Conservation (phyloP, 2,113 vertebrate species). For the Thermophis baileyi region DNA sequence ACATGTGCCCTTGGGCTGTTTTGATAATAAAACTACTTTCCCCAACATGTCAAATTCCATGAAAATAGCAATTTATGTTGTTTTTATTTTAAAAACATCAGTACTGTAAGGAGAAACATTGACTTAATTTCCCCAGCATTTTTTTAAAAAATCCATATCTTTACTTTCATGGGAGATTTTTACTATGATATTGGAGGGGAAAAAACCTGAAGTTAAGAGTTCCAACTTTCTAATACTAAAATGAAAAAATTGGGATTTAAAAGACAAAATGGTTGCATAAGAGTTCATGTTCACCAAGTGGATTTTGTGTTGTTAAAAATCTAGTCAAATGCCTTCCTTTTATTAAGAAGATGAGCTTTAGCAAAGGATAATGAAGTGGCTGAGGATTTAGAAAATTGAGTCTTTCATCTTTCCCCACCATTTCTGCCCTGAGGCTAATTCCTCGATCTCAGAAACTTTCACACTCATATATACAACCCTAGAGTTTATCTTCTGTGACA, state of each 20-base stretch:
- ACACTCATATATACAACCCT: background rate
- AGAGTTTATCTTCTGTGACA: background rate
- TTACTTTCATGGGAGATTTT: background rate
- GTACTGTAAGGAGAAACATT: background rate
- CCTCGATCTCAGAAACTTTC: background rate
- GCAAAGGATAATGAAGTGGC: background rate
- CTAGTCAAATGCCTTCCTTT: background rate
- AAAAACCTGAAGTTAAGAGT: background rate
- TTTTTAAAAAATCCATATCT: background rate
- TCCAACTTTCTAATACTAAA: background rate
- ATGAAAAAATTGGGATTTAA: background rate
- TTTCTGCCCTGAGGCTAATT: background rate
- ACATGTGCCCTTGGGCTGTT: background rate
- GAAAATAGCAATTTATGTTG: background rate
- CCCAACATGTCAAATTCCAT: background rate
- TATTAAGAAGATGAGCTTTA: background rate
- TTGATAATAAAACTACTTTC: background rate
- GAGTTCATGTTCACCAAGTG: background rate
- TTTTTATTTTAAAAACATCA: background rate
- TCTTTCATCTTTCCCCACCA: background rate
- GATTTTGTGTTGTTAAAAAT: background rate
- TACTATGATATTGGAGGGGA: background rate
- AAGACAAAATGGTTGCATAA: background rate
- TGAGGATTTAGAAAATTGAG: background rate
- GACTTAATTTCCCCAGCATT: background rate